Evolutionary conservation across 2,113 vertebrate species (phyloP), one percentile per base, ranked within the genome.

Genomic region (Empidonax traillii): DNA sequence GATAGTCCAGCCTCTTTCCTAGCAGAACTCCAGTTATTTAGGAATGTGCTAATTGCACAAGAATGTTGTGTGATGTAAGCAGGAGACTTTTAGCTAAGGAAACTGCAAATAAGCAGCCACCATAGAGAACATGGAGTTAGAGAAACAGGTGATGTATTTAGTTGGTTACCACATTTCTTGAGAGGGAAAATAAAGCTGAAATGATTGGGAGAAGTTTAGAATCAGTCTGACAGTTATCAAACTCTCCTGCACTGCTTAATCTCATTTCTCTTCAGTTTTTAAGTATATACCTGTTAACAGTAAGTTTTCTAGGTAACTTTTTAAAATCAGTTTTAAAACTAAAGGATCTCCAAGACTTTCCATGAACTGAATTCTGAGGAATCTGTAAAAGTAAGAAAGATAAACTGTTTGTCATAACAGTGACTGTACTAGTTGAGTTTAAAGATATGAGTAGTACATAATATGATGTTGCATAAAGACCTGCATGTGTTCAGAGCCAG

Each of bases 391-490:
- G 8, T 44, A 41, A 85, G 17, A 12, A 72, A 80, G 20, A 23
- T 14, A 59, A 78, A 49, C 24, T 63, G 10, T 23, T 79, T 59
- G 14, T 61, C 19, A 2, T 43, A 80, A 31, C 27, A 46, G 13
- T 62, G 22, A 3, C 39, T 84, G 15, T 53, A 25, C 15, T 49
- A 49, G 20, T 44, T 88, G 30, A 56, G 14, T 25, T 74, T 79
- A 22, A 75, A 62, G 13, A 3, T 23, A 2, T 6, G 31, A 63
- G 1, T 55, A 16, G 9, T 78, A 41, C 0, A 0, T 66, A 23
- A 46, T n/a, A 35, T 41, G 33, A 28, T 78, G 30, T 21, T 43
- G 11, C 20, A 5, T 3, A n/a, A 33, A 17, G 27, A 28, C 10
- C 25, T 46, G 0, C 0, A 9, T 46, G 4, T 86, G 14, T 68